Percentiles rank a stretch among this genome's conserved stretches.
Evolutionary conservation across 2,113 vertebrate species (phyloP).

Genomic region (Anser cygnoides): DNA sequence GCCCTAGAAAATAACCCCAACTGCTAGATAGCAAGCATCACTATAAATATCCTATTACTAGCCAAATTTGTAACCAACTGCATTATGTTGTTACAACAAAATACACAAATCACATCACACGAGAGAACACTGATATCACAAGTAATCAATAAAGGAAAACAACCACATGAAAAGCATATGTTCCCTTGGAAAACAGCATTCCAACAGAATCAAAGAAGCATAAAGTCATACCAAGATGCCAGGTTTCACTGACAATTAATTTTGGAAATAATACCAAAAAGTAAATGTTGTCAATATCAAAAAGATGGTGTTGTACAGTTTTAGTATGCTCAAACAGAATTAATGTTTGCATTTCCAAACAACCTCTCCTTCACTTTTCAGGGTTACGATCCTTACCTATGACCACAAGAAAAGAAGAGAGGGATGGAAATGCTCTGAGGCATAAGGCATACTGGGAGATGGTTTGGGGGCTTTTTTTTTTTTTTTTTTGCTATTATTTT

Average conservation of each 20-base stretch:
- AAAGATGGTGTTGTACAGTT: background rate
- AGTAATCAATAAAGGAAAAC: background rate
- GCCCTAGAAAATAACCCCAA: background rate
- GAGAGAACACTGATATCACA: background rate
- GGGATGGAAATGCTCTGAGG: background rate
- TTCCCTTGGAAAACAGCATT: background rate
- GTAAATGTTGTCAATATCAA: background rate
- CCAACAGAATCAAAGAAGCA: background rate
- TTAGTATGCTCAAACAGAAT: background rate
- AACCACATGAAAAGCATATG: background rate
- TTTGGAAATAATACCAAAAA: constrained; percentile 36
- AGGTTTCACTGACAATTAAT: background rate
- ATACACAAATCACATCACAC: background rate
- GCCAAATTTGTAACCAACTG: background rate
- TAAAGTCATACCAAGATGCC: background rate
- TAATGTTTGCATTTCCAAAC: background rate
- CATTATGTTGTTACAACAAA: background rate
- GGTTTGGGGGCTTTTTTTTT: background rate
- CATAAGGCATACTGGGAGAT: background rate
- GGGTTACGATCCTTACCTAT: background rate
- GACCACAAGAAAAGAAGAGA: background rate
- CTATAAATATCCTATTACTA: background rate
- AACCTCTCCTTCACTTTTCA: background rate
- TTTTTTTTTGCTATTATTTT: background rate
- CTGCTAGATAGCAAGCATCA: background rate